Percentiles rank a stretch among this genome's conserved stretches.
These are phyloP conservation scores for Callipepla squamata DNA, from an alignment of 2,113 vertebrate genomes.

Conservation along the genomic window DNA sequence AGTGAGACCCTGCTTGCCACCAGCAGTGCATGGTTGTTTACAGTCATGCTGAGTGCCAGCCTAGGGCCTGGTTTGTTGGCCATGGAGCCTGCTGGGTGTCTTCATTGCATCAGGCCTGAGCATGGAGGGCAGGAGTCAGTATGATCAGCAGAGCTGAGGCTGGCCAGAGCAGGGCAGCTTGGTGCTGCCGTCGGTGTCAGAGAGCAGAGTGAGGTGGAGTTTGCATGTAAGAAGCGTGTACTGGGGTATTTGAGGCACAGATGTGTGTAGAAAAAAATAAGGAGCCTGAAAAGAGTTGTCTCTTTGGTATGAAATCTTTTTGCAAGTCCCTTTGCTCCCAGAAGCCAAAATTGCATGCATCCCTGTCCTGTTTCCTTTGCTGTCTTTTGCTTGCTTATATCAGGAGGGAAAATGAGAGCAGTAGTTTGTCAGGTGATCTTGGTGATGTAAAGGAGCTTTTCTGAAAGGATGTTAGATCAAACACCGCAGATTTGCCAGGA, in stretches of 20 bases:
- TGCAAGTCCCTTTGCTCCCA: neutral
- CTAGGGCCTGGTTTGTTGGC: neutral
- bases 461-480: slow-evolving; percentile 22
- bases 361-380: slow-evolving; percentile 2
- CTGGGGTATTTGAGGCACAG: neutral
- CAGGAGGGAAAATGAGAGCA: neutral
- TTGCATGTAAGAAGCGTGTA: neutral
- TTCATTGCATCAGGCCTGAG: neutral
- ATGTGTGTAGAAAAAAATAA: neutral
- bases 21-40: neutral
- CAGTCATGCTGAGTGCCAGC: neutral
- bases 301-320: neutral
- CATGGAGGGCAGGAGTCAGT: accelerated
- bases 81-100: accelerated
- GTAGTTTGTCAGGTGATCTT: neutral
- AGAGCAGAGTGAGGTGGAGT: neutral
- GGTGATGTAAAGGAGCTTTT: neutral
- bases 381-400: neutral
- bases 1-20: neutral
- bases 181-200: neutral
- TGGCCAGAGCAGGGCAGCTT: neutral
- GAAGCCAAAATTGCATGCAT: neutral
- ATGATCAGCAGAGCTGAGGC: neutral
- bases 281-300: neutral
- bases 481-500: neutral